Evolutionary conservation across 2,797 vertebrate genomes (phyloP).

Genomic region (Hoplostethus atlanticus): DNA sequence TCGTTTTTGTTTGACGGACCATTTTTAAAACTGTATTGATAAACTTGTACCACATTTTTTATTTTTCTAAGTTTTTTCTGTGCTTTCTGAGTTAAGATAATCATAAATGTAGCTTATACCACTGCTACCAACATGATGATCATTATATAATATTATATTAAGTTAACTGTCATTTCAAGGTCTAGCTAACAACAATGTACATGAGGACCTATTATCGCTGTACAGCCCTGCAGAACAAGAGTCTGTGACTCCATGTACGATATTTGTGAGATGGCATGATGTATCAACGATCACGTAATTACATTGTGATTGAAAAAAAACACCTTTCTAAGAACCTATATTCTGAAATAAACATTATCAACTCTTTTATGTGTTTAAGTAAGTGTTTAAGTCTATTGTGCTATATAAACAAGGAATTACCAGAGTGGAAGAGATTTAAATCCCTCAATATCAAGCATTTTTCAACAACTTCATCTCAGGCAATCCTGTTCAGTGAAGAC

Average conservation of each 20-base stretch:
- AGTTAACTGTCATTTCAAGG: too few relatives aligned
- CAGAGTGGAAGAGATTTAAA: too few relatives aligned
- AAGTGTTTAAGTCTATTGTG: not conserved
- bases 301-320: not conserved
- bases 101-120: constrained; percentile 1
- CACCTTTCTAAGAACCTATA: constrained; percentile 2
- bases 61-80: not conserved
- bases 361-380: not conserved
- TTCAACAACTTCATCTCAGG: too few relatives aligned
- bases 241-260: not conserved
- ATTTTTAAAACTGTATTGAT: constrained; percentile 21
- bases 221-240: not conserved
- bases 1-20: constrained; percentile 13
- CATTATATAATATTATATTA: not conserved
- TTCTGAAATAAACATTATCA: constrained; percentile 10
- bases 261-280: not conserved
- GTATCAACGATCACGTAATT: not conserved
- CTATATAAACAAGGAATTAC: not conserved
- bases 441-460: too few relatives aligned
- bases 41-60: constrained; percentile 15
- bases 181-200: not conserved
- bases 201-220: not conserved
- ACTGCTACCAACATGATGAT: not conserved
- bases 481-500: too few relatives aligned
- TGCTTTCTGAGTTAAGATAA: constrained; percentile 11